Evolutionary conservation across 2,113 vertebrate species (phyloP), one percentile per base, ranked within the genome.

Genomic region (Eolophus roseicapilla): DNA sequence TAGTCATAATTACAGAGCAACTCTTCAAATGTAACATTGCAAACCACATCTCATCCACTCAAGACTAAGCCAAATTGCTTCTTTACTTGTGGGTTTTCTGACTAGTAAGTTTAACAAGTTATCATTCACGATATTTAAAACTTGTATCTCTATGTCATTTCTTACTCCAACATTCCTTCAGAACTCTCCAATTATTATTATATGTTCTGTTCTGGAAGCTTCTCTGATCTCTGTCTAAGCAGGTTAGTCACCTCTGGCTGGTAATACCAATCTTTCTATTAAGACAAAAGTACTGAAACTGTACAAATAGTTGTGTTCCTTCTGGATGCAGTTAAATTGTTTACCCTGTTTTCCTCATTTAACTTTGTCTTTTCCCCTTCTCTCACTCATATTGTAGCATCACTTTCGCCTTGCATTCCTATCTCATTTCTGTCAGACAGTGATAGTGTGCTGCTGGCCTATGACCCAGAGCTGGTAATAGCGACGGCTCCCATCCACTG

Each of bases 111-210:
- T 77, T 88, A 93, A 91, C 79, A 82, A 93, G 67, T 74, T 64
- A 82, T 69, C 85, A 80, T 92, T 95, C 44, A n/a, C 33, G 67
- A 88, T 93, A 96, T 95, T 95, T 97, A 97, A 94, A 95, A 90
- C 90, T 77, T 65, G 15, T 60, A 52, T 43, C 49, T 71, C 70
- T 83, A 3, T 82, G 52, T 88, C 15, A 77, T 93, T 90, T 87
- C 79, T 94, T 41, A 88, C 70, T 68, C 65, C 90, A n/a, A 57
- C 82, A 88, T 88, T 88, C 64, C 59, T 94, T 80, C 71, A 62
- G 44, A 82, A 88, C 71, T 82, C 27, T 92, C 10, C 23, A 11
- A 20, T 60, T 50, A 59, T 79, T 85, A 77, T 53, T 37, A 47
- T 53, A 87, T 75, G 2, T 80, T 90, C 49, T 90, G 6, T 46